phyloP scores from a whole-genome alignment of 2,113 vertebrate genomes.

The Syngnathus floridae region DNA sequence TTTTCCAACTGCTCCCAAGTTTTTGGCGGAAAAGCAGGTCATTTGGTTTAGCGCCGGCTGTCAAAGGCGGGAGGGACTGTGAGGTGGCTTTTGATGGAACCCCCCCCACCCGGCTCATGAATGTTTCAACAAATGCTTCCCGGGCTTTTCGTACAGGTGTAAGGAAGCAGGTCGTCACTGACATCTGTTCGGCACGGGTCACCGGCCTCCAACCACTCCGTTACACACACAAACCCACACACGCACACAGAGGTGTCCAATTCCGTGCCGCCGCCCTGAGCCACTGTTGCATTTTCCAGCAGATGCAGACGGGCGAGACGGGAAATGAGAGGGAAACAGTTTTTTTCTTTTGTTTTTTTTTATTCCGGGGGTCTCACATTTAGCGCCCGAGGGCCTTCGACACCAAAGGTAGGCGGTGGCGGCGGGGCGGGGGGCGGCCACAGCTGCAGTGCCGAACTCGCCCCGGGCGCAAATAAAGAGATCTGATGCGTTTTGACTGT shows the following conservation, averaged over 20 bases:
- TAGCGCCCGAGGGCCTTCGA: slow-evolving; percentile 82
- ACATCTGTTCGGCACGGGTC: slow-evolving; percentile 79
- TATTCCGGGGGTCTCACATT: slow-evolving; percentile 72
- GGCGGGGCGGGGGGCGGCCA: slow-evolving; percentile 75
- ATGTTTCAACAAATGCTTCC: slow-evolving; percentile 74
- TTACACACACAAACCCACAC: background rate
- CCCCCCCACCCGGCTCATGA: slow-evolving; percentile 74
- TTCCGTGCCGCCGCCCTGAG: slow-evolving; percentile 56
- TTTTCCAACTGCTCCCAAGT: no score
- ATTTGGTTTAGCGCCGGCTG: background rate
- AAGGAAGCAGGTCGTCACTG: slow-evolving; percentile 79
- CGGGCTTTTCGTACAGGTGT: slow-evolving; percentile 78
- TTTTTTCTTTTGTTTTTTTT: slow-evolving; percentile 32
- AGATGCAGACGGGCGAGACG: slow-evolving; percentile 68
- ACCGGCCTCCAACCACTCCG: slow-evolving; percentile 22
- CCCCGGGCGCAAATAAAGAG: slow-evolving; percentile 90
- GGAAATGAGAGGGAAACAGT: slow-evolving; percentile 43
- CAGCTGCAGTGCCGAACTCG: slow-evolving; percentile 89
- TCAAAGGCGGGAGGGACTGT: slow-evolving; percentile 3
- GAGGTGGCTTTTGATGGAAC: slow-evolving; percentile 70
- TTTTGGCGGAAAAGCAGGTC: no score
- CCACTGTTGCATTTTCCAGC: slow-evolving; percentile 76
- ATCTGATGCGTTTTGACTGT: slow-evolving; percentile 87
- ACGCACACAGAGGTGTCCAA: background rate
- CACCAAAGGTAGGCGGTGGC: slow-evolving; percentile 82